Evolutionary conservation across 2,888 invertebrate species (phyloP).

Genomic region (Drosophila subquinaria): DNA sequence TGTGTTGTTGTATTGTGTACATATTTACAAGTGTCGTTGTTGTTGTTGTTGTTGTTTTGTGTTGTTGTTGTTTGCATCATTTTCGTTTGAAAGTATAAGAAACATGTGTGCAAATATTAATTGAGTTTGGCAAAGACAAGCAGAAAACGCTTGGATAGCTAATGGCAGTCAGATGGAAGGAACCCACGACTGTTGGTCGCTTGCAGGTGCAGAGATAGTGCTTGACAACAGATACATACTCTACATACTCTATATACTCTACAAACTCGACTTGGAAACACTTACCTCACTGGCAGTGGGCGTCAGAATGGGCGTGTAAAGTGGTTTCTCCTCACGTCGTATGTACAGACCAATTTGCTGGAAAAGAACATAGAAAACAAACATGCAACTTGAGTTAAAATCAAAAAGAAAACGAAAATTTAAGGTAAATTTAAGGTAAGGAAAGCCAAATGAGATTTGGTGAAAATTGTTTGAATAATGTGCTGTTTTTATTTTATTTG

Average conservation of each 20-base stretch:
- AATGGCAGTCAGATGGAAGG: slow-evolving; percentile 13
- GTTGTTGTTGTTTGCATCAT: slow-evolving; percentile 64
- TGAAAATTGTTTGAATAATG: background rate
- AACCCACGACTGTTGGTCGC: slow-evolving; percentile 11
- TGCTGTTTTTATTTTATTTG: no score
- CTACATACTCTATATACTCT: background rate
- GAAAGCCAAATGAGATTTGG: background rate
- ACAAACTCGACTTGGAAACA: slow-evolving; percentile 8
- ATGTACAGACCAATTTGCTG: slow-evolving; percentile 83
- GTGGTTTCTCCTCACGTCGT: slow-evolving; percentile 80
- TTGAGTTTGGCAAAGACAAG: slow-evolving; percentile 69
- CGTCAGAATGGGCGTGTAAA: slow-evolving; percentile 78
- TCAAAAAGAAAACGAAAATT: background rate
- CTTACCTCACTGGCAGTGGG: slow-evolving; percentile 81
- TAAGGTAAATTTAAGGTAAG: background rate
- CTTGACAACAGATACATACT: slow-evolving; percentile 25
- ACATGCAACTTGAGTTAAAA: background rate
- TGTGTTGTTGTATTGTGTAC: slow-evolving; percentile 44
- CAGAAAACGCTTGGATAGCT: slow-evolving; percentile 24
- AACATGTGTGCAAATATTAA: slow-evolving; percentile 80
- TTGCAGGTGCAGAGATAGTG: slow-evolving; percentile 32
- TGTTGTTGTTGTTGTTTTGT: slow-evolving; percentile 43
- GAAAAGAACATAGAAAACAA: slow-evolving; percentile 36
- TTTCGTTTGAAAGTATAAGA: slow-evolving; percentile 79
- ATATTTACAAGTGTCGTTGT: slow-evolving; percentile 47